Evolutionary conservation across 92 coral and sea anemone species (phyloP), one percentile per base, ranked within the genome.

Genomic region (Scolanthus callimorphus): DNA sequence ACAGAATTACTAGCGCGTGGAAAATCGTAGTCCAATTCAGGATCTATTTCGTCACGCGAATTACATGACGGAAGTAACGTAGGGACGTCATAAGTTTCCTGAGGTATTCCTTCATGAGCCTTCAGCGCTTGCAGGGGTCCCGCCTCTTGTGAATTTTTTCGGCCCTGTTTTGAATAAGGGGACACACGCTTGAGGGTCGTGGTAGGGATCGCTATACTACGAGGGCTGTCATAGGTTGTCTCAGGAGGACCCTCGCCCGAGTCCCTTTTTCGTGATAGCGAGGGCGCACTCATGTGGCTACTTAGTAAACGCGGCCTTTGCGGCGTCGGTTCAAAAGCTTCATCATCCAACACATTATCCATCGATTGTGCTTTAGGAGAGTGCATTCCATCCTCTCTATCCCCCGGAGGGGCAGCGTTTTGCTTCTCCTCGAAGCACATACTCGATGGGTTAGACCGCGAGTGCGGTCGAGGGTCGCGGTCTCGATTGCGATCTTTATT

Each of bases 21-120:
- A 0, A 78, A 34, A 38, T 78, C 85, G 39, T 78, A 78, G 17
- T 38, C 60, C 31, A 68, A 31, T 41, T 17, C 28, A n/a, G n/a
- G n/a, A n/a, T n/a, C n/a, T n/a, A n/a, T n/a, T n/a, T n/a, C n/a
- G 21, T 25, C 46, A 11, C 19, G 17, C 13, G 71, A 10, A 22
- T 63, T 49, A 11, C 37, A 31, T 47, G 66, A 50, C 6, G 85
- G 85, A 11, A 67, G 55, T 25, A 78, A 78, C 4, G 79, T 54
- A 20, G 85, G 85, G 9, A 60, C 56, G 23, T 78, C 85, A 29
- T 78, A 78, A 28, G 69, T 78, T 17, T 51, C 51, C 15, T 70
- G 77, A 17, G 73, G 6, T 51, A 60, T 73, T 2, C 20, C 23
- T 9, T 27, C 24, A 27, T 70, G 62, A 0, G 60, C 49, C 31